These are phyloP conservation scores for Petrolisthes manimaculis DNA, from an alignment of 2,888 invertebrate species.

Conservation along the genomic window DNA sequence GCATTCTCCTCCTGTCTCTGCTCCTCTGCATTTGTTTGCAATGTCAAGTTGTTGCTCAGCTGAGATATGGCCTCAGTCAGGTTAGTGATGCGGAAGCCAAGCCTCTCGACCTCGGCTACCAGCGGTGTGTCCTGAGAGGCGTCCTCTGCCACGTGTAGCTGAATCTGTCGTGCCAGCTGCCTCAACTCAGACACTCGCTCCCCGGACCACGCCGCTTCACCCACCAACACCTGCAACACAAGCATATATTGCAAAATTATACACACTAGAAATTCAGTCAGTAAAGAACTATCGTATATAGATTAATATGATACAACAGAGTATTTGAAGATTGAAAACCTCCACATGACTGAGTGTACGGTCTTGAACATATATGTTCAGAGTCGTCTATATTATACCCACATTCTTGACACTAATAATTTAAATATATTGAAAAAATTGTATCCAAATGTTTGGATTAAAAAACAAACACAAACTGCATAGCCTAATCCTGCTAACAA, in stretches of 20 bases:
- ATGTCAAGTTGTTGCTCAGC: conserved; percentile 56
- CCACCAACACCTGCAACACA: conserved; percentile 61
- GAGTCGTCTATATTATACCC: too few species aligned
- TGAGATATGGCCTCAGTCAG: conserved; percentile 63
- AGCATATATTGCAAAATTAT: too few species aligned
- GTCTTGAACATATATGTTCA: too few species aligned
- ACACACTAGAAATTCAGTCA: background rate
- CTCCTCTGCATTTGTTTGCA: conserved; percentile 44
- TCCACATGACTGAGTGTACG: too few species aligned
- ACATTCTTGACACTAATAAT: too few species aligned
- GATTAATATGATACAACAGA: background rate
- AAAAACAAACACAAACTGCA: too few species aligned
- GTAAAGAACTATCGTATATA: background rate
- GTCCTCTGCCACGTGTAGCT: conserved; percentile 62
- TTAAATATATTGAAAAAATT: too few species aligned
- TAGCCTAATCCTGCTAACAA: too few species aligned
- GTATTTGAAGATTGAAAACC: background rate
- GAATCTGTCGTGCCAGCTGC: conserved; percentile 57
- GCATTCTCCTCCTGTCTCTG: conserved; percentile 39
- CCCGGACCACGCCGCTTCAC: conserved; percentile 63
- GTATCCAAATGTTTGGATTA: too few species aligned
- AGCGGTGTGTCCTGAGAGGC: conserved; percentile 58
- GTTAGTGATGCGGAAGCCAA: conserved; percentile 63
- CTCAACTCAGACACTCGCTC: conserved; percentile 63
- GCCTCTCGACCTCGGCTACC: conserved; percentile 61